These are phyloP conservation scores for Pipa parva DNA, from an alignment of 2,113 vertebrate genomes.

Conservation along the genomic window DNA sequence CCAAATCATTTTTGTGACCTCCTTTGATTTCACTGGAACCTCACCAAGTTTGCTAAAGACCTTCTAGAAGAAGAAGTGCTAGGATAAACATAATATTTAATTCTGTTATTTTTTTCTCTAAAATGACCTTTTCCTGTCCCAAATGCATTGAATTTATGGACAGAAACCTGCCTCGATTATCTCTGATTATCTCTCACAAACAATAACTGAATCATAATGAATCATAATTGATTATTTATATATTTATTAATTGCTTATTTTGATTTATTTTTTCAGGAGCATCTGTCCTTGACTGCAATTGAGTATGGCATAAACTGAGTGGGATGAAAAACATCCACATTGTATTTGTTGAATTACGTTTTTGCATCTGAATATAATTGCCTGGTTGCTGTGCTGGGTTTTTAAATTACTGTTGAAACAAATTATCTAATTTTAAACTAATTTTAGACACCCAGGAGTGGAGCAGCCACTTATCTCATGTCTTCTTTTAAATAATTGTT, in stretches of 20 bases:
- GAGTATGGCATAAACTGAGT: constrained; percentile 65
- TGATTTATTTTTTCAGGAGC: constrained; percentile 83
- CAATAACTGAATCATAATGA: constrained; percentile 63
- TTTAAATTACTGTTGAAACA: constrained; percentile 82
- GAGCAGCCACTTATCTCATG: constrained; percentile 83
- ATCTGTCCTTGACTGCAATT: constrained; percentile 82
- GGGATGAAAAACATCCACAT: constrained; percentile 83
- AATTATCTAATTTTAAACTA: constrained; percentile 92
- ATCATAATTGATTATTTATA: too few species aligned
- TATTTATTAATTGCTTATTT: too few species aligned
- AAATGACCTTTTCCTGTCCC: constrained; percentile 32
- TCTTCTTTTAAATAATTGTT: constrained; percentile 77
- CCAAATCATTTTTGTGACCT: too few species aligned
- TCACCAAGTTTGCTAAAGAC: too few species aligned
- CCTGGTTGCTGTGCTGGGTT: constrained; percentile 90
- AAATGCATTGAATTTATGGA: constrained; percentile 41
- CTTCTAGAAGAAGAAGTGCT: too few species aligned
- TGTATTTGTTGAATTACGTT: constrained; percentile 97
- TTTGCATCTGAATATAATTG: constrained; percentile 98
- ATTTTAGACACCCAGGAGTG: constrained; percentile 89
- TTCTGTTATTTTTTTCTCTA: constrained; percentile 23
- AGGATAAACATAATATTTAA: not conserved
- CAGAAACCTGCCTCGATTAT: constrained; percentile 27
- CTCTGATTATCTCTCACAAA: constrained; percentile 49
- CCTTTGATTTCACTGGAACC: too few species aligned